A percentile compares a stretch with the other conserved stretches of the same genome.
Evolutionary conservation across 2,797 vertebrate species (phyloP).

Genomic region (Acipenser transmontanus): DNA sequence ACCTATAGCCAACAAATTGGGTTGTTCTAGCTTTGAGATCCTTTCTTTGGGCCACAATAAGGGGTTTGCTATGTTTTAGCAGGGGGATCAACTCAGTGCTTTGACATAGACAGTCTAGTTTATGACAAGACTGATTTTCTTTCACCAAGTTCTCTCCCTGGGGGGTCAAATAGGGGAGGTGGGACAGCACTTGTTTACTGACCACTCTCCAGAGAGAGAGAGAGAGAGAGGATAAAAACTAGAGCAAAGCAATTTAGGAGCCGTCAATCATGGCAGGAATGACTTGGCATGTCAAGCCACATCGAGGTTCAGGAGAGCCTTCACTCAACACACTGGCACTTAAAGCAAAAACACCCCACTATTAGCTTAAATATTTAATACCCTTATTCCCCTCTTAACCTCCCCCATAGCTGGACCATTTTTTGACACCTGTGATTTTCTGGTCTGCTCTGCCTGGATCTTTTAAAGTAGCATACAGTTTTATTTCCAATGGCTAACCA

Average conservation of each 20-base stretch:
- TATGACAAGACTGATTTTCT: conserved; percentile 45
- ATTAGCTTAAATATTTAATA: background rate
- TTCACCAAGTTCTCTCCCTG: conserved; percentile 30
- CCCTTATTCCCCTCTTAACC: background rate
- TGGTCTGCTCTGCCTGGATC: too few species aligned
- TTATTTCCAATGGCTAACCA: too few species aligned
- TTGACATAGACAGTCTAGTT: conserved; percentile 14
- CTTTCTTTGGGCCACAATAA: too few species aligned
- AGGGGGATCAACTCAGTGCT: too few species aligned
- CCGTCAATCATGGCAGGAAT: background rate
- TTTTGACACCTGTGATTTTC: too few species aligned
- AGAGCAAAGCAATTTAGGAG: conserved; percentile 2
- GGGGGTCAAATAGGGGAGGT: conserved; percentile 17
- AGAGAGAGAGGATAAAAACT: background rate
- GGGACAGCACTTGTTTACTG: conserved; percentile 8
- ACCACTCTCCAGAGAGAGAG: background rate
- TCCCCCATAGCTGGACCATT: too few species aligned
- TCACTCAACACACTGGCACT: background rate
- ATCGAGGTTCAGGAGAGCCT: background rate
- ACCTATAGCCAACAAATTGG: too few species aligned
- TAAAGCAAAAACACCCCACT: background rate
- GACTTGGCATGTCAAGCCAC: background rate
- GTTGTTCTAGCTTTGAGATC: too few species aligned
- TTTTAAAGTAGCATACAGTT: too few species aligned
- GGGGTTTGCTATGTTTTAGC: too few species aligned